Conservation (phyloP, 2,888 invertebrate genomes). For the Ramazzottius varieornatus region DNA sequence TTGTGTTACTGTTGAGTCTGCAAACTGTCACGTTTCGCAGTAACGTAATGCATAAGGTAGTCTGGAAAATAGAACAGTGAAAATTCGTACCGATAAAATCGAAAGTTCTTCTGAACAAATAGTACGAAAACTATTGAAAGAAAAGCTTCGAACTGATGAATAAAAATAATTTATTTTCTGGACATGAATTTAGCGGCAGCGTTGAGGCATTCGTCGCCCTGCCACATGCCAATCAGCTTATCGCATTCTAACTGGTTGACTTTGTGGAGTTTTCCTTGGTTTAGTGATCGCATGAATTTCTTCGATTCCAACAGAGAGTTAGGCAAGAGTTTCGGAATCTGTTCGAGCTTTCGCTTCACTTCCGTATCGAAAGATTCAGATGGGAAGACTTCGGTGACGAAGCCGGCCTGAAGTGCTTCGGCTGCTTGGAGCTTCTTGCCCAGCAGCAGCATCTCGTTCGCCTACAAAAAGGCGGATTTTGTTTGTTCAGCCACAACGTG, state of each 20-base stretch:
- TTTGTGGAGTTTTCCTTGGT: constrained; percentile 29
- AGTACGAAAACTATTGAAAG: too few species aligned
- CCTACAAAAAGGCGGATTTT: constrained; percentile 19
- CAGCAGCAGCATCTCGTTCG: constrained; percentile 33
- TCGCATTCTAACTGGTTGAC: constrained; percentile 41
- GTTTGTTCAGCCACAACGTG: too few species aligned
- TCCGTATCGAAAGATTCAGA: constrained; percentile 32
- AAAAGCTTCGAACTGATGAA: too few species aligned
- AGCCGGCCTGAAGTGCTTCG: constrained; percentile 48
- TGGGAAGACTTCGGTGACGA: constrained; percentile 51
- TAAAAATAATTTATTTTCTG: constrained; percentile 13
- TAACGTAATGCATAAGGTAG: too few species aligned
- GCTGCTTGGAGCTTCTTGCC: constrained; percentile 46
- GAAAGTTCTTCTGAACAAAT: too few species aligned
- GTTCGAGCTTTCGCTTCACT: constrained; percentile 27
- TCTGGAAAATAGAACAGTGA: too few species aligned
- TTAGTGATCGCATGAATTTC: constrained; percentile 14
- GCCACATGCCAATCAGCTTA: constrained; percentile 35
- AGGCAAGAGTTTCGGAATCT: background rate
- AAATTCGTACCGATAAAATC: too few species aligned
- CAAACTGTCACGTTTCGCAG: too few species aligned
- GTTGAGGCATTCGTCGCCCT: constrained; percentile 36
- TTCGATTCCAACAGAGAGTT: constrained; percentile 11
- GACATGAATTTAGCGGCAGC: constrained; percentile 33
- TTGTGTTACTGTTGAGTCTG: too few species aligned